These are phyloP conservation scores for Genyomyrus donnyi DNA, from an alignment of 2,113 vertebrate genomes.

Conservation along the genomic window DNA sequence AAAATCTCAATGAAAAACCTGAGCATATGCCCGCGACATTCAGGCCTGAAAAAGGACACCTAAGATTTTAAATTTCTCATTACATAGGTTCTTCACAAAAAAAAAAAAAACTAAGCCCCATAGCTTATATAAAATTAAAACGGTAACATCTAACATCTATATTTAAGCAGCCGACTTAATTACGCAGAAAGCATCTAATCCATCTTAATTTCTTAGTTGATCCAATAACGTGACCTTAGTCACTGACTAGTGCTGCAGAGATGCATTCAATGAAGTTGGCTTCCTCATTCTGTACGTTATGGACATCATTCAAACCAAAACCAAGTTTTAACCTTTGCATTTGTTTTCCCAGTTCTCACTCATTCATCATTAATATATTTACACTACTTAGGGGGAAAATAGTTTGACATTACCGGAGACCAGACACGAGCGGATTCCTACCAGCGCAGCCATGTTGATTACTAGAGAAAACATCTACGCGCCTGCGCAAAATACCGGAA, in stretches of 20 bases:
- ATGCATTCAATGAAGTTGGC: not conserved
- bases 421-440: conserved; percentile 2
- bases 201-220: not conserved
- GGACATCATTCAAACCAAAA: not conserved
- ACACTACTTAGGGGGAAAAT: not conserved
- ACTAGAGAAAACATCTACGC: not conserved
- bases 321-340: not conserved
- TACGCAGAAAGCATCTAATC: not conserved
- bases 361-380: not conserved
- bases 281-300: not conserved
- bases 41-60: not conserved
- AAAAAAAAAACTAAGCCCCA: not conserved
- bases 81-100: not conserved
- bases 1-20: not conserved
- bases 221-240: not conserved
- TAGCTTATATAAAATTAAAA: not conserved
- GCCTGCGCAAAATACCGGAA: not conserved
- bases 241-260: not conserved
- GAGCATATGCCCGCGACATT: not conserved
- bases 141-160: not conserved
- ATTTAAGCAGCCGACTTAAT: not conserved
- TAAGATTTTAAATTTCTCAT: not conserved
- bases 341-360: not conserved
- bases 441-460: not conserved
- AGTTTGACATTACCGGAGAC: conserved; percentile 3